Percentiles rank a stretch among this genome's conserved stretches.
phyloP scores from a whole-genome alignment of 2,113 vertebrate genomes.

The Chamaea fasciata region DNA sequence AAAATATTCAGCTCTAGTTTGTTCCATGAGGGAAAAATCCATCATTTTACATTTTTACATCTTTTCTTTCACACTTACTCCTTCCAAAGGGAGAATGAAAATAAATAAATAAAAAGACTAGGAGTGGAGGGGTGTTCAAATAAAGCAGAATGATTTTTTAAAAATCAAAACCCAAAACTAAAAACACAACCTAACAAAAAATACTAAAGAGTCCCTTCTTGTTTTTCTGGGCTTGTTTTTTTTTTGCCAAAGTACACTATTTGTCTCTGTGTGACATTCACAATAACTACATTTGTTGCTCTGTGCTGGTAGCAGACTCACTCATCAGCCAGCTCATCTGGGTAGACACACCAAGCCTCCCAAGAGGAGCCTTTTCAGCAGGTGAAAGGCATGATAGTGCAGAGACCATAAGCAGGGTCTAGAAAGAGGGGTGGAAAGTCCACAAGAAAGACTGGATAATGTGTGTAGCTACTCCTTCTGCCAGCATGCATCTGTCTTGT shows the following conservation, averaged over 20 bases:
- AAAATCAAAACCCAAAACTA: neutral
- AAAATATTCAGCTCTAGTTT: neutral
- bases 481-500: neutral
- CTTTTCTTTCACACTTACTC: neutral
- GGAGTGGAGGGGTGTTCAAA: rapidly evolving
- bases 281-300: neutral
- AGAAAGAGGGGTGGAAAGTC: neutral
- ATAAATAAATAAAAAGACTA: neutral
- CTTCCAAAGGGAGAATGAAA: neutral
- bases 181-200: neutral
- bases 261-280: neutral
- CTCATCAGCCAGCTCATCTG: neutral
- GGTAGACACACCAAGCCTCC: neutral
- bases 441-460: neutral
- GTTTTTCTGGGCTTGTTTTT: neutral
- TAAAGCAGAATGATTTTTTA: neutral
- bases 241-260: neutral
- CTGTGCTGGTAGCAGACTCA: neutral
- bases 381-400: neutral
- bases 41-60: neutral
- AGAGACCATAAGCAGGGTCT: neutral
- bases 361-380: neutral
- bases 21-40: neutral
- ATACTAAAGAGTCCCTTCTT: neutral
- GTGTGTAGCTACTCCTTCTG: neutral